Base-by-base conservation (phyloP, 2,888 invertebrate genomes). In the Diabrotica balteata region DNA sequence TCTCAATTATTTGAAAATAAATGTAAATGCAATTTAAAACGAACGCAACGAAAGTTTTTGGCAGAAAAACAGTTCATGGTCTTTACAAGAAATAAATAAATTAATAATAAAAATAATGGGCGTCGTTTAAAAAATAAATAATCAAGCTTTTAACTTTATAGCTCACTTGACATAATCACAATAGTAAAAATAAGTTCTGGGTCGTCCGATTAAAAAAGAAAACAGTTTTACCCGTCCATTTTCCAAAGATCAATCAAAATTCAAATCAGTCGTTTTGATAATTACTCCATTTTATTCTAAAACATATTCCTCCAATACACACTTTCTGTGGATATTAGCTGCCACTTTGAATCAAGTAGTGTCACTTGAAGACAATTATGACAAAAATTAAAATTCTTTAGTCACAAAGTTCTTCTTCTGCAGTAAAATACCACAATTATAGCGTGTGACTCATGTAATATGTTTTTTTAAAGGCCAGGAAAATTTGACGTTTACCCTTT, bases 141-240 rank as follows among this genome's bases (percentile, higher is more conserved):
- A 62, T 61, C 10, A 47, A 55, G 58, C 63, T 59, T 17, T 70
- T 72, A 70, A 67, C 52, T 69, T 57, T 71, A 64, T 66, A 71
- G 62, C 67, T 70, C 60, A 69, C 55, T 72, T 67, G 67, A 72
- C 70, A 70, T 69, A 67, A 72, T 72, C 72, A 72, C 72, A 72
- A 66, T 69, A 47, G 51, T 51, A 66, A 63, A 67, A 67, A 63
- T 60, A 44, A 59, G 32, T 57, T 10, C 8, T n/a, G 43, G 45
- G 44, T 57, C 45, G 32, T 43, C n/a, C 10, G n/a, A 57, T 57
- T 11, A 8, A 57, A n/a, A 8, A n/a, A 57, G 32, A 43, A 8
- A 45, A 43, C 44, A 6, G 47, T 8, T 47, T 9, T 10, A 8
- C 7, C 3, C 47, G 47, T 10, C 47, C 9, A 47, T 47, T 9